These are phyloP conservation scores for Acrobasis suavella DNA, from an alignment of 2,888 invertebrate genomes.

Conservation along the genomic window DNA sequence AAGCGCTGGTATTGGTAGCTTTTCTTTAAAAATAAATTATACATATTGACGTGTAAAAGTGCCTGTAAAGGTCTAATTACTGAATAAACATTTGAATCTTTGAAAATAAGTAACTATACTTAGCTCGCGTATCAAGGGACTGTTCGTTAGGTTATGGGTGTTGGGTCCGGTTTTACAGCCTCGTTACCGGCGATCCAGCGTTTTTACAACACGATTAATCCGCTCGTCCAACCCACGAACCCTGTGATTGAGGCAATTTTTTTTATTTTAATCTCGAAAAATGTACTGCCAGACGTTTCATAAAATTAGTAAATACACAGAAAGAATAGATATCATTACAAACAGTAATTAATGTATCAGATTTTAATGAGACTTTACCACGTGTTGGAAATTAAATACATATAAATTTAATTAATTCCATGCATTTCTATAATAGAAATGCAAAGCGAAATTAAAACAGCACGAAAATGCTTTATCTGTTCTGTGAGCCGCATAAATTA, in stretches of 20 bases:
- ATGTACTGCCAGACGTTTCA: conserved; percentile 34
- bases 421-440: conserved; percentile 33
- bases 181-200: conserved; percentile 68
- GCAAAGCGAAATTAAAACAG: conserved; percentile 54
- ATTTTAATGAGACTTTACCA: neutral
- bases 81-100: no score
- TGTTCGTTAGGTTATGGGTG: conserved; percentile 52
- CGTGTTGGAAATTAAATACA: no score
- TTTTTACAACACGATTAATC: conserved; percentile 76
- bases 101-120: conserved; percentile 38
- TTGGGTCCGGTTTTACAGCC: conserved; percentile 65
- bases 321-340: neutral
- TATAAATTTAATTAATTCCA: conserved; percentile 21
- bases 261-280: conserved; percentile 55
- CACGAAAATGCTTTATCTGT: conserved; percentile 67
- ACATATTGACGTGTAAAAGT: no score
- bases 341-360: neutral
- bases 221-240: conserved; percentile 58
- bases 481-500: conserved; percentile 68
- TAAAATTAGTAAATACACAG: neutral
- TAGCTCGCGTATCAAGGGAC: conserved; percentile 47
- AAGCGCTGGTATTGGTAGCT: no score
- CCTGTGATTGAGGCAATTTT: conserved; percentile 72
- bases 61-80: no score
- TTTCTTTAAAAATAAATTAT: no score